A percentile compares a stretch with the other conserved stretches of the same genome.
Evolutionary conservation across 2,113 vertebrate genomes (phyloP).

Genomic region (Hyperopisus bebe): DNA sequence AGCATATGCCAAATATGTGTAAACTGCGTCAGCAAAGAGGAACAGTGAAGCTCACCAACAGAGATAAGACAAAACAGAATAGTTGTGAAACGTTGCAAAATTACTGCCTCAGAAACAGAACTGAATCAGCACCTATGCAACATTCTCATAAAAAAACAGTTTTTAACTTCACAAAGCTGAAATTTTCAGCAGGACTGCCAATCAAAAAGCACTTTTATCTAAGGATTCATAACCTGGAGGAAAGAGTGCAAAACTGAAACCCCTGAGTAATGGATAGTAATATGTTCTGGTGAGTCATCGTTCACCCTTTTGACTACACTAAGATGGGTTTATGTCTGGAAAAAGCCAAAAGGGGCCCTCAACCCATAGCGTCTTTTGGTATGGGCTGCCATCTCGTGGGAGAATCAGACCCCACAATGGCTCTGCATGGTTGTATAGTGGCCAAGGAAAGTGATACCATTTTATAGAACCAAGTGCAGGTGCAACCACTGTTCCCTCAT

Average conservation of each 20-base stretch:
- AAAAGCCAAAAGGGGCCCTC: neutral
- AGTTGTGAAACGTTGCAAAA: neutral
- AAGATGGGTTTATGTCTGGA: neutral
- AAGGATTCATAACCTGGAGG: neutral
- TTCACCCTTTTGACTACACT: neutral
- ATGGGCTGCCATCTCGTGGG: neutral
- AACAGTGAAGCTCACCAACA: neutral
- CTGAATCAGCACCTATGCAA: neutral
- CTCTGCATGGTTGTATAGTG: neutral
- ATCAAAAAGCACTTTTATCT: neutral
- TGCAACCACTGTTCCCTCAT: neutral
- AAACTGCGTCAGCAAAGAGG: neutral
- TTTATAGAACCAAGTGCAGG: neutral
- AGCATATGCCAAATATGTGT: neutral
- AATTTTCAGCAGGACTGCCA: neutral
- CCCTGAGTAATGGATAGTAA: neutral
- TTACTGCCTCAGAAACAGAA: neutral
- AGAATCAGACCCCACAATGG: neutral
- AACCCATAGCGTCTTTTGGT: neutral
- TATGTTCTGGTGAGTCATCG: neutral
- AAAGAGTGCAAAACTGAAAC: neutral
- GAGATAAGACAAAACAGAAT: neutral
- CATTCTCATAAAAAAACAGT: neutral
- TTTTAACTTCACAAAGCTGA: neutral
- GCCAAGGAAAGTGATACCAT: neutral